Base-by-base conservation (phyloP, 2,113 vertebrate genomes). In the Hemiscyllium ocellatum region DNA sequence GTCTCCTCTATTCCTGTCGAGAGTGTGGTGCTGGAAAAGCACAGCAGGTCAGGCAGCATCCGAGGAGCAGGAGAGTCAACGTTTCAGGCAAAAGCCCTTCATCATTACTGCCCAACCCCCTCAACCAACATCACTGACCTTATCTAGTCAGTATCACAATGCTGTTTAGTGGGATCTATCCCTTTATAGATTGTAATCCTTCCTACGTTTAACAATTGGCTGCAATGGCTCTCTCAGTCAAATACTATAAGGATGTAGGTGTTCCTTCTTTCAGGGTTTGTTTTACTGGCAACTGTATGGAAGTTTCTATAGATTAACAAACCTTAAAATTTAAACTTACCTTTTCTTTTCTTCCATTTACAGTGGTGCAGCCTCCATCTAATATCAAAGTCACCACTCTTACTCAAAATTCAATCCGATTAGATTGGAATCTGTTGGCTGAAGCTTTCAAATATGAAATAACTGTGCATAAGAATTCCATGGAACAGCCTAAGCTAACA, bases 331-430 rank as follows among this genome's bases (percentile, higher is more conserved):
- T 85, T 96, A 37, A 33, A 42, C 95, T 1, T 96, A 47, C 37
- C 2, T 33, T 61, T 47, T 19, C 37, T 96, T 76, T 42, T 97
- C 70, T 95, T 93, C 52, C 94, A 95, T 76, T 50, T 96, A 24
- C 56, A 98, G 98, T 98, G 96, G 96, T 96, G 29, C 89, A 91
- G 90, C 98, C 98, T 42, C 98, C 98, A 0, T 3, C 1, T 0
- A 80, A 24, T 8, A 20, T 98, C 4, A 96, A 50, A 0, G 96
- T 91, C 5, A 96, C 15, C 2, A 95, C 96, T 87, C 96, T 85
- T 0, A 83, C 96, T 5, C 68, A 0, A 3, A 95, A 76, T 33
- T 68, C 95, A 0, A 97, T 96, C 0, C 96, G 72, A 24, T 90
- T 98, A 85, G 96, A 29, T 0, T 98, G 98, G 98, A 4, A 96